Base-by-base conservation (phyloP, 92 coral and sea anemone genomes). In the Umimayanthus chanpuru region DNA sequence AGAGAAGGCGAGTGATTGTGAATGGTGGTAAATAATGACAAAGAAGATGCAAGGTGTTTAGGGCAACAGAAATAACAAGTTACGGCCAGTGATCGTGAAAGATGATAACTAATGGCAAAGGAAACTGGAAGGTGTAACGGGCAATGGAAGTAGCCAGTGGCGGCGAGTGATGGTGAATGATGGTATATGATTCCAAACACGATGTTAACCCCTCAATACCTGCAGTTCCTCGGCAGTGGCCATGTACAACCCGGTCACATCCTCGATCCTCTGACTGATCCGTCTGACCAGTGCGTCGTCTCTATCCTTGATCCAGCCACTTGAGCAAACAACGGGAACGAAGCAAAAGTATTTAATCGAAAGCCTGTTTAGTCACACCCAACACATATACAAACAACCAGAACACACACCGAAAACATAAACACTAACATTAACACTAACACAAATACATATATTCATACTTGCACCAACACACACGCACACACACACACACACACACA, bases 181-280 rank as follows among this genome's bases (percentile, higher is more conserved):
- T 32, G 36, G 36, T 32, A 32, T 0, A 32, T 32, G 36, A 32
- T 32, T 0, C 36, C 0, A 32, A 32, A 32, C 2, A 2, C 1
- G 36, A 32, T 2, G 1, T 32, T 32, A 32, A 32, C 36, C 36
- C 36, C 36, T 32, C 14, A 26, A 3, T 82, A 96, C 98, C 98
- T 96, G 98, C 81, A 96, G 78, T 55, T 96, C 98, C 88, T 96
- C 98, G 6, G 98, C 98, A 18, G 98, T 96, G 70, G 87, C 87
- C 93, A 96, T 95, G 66, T 92, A 88, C 3, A 96, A 89, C 23
- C 98, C 98, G 0, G 98, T 91, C 44, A 92, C 88, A 43, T 96
- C 94, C 78, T 95, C 95, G 18, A 94, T 86, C 66, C 98, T 89
- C 85, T 85, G 80, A 77, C 98, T 96, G 58, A 94, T 94, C 72